phyloP scores from a whole-genome alignment of 1,140 invertebrate species.

The Armadillidium nasatum region DNA sequence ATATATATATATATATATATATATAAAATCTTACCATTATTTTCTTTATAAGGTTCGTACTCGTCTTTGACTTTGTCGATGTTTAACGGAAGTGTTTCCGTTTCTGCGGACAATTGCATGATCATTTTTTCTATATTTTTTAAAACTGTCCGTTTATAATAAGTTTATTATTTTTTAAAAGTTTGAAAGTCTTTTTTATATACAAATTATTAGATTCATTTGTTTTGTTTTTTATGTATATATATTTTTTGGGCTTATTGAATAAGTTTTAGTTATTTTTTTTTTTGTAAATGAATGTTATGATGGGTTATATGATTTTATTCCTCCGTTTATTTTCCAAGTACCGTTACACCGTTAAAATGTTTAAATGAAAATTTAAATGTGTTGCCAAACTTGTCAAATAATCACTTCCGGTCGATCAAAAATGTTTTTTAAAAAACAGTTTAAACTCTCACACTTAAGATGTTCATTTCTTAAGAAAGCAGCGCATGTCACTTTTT shows the following conservation, averaged over 20 bases:
- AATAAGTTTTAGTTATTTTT: no score
- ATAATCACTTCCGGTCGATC: neutral
- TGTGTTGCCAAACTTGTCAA: neutral
- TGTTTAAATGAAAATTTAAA: no score
- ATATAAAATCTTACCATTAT: neutral
- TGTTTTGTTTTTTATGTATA: no score
- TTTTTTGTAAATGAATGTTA: no score
- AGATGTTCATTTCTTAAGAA: conserved; percentile 2
- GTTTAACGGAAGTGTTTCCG: neutral
- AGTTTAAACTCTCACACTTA: neutral
- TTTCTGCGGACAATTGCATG: neutral
- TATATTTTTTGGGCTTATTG: no score
- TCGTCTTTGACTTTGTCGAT: neutral
- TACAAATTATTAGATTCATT: no score
- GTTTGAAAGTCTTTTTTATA: no score
- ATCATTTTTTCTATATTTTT: neutral
- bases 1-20: neutral
- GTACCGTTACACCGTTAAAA: no score
- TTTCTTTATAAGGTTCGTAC: neutral
- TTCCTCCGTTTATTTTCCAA: no score
- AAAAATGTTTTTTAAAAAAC: neutral
- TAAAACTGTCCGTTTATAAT: no score
- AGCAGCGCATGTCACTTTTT: neutral
- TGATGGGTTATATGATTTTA: no score
- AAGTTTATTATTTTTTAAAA: no score